A percentile compares a stretch with the other conserved stretches of the same genome.
Evolutionary conservation across 2,797 vertebrate genomes (phyloP).

Genomic region (Dendrocincla tyrannina): DNA sequence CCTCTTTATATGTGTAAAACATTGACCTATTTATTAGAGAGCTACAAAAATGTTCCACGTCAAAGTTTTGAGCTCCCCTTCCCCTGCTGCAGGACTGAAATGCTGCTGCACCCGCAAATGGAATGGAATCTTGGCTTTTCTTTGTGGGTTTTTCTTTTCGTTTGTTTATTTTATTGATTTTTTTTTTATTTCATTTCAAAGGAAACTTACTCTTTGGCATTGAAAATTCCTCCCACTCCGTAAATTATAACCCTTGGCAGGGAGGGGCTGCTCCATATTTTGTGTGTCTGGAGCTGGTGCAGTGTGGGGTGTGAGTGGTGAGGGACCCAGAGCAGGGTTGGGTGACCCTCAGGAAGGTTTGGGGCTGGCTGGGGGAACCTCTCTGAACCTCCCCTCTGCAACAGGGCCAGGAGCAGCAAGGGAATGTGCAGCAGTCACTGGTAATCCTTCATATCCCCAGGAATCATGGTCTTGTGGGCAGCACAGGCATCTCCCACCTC

Average conservation of each 20-base stretch:
- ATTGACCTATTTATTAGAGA: conserved; percentile 48
- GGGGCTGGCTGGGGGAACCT: neutral
- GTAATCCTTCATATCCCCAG: neutral
- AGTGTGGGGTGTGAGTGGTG: neutral
- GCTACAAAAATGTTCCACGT: neutral
- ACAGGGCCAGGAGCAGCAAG: neutral
- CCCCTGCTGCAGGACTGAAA: neutral
- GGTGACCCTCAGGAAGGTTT: neutral
- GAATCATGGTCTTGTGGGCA: neutral
- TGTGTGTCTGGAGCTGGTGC: neutral
- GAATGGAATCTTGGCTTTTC: conserved; percentile 48
- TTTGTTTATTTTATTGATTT: neutral
- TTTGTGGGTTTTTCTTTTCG: neutral
- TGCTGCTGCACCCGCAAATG: conserved; percentile 8
- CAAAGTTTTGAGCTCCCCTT: neutral
- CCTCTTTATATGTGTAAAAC: neutral
- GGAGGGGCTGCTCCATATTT: neutral
- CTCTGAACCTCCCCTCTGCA: neutral
- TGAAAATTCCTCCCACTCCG: neutral
- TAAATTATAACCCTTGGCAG: conserved; percentile 38
- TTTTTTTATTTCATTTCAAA: neutral
- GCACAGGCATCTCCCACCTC: neutral
- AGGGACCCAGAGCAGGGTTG: neutral
- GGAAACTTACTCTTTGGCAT: conserved; percentile 19
- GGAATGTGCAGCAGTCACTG: neutral